Evolutionary conservation across 2,797 vertebrate genomes (phyloP), one percentile per base, ranked within the genome.

Genomic region (Gallinago nigripennis): DNA sequence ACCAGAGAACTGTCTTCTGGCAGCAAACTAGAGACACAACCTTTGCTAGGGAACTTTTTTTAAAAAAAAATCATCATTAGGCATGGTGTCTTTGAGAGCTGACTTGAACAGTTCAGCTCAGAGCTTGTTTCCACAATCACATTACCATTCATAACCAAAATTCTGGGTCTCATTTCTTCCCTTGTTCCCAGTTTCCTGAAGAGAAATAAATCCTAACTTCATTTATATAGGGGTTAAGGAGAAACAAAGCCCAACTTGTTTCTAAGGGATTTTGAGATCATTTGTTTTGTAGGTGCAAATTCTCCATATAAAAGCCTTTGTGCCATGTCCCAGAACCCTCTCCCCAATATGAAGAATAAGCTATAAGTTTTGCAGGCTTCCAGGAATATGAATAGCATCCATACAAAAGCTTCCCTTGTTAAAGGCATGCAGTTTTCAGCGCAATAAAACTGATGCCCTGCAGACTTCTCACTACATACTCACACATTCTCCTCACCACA

Each of bases 171-270:
- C 23, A 43, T 70, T 92, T 82, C 51, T 82, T 45, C 31, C 66
- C 51, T 33, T 4, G 0, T 79, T 84, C 53, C 14, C 23, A 70
- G 28, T 57, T 63, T 89, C 69, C 41, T 15, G 5, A 35, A 25
- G 25, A 89, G 37, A 90, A 84, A 90, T 51, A 66, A 91, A 89
- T 50, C 19, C 17, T 43, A 85, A 66, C 19, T 73, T 82, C 6
- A 68, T 51, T 80, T 71, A 76, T n/a, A 20, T 0, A 41, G 4
- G 3, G 46, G 11, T 39, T 83, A 57, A 81, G 27, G n/a, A 88
- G 61, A 95, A 92, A 86, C 57, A 86, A 94, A 86, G 73, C 19
- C 25, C 27, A 77, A 16, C 51, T 82, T 82, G 65, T 86, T 91
- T 81, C 72, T 78, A 17, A 81, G 89, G 35, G 61, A 69, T 35